phyloP scores from a whole-genome alignment of 2,888 invertebrate genomes.

The Torymus aiolomorphi region DNA sequence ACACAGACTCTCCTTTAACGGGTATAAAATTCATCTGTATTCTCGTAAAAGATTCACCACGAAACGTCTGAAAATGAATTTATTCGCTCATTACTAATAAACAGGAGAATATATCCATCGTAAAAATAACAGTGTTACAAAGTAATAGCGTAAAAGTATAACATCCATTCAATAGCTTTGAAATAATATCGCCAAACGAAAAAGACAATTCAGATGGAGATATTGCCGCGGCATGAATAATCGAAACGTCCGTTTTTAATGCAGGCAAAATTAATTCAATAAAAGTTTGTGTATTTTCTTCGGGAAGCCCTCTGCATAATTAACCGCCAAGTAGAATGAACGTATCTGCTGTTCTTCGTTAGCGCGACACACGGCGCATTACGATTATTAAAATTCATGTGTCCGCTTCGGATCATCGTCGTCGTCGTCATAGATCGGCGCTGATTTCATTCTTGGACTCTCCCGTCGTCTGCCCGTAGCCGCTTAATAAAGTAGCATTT shows the following conservation, averaged over 20 bases:
- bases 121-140: not conserved
- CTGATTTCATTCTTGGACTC: constrained; percentile 36
- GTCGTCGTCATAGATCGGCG: constrained; percentile 8
- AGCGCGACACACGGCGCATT: not conserved
- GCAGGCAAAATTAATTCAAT: constrained; percentile 23
- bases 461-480: not conserved
- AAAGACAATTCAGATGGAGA: not conserved
- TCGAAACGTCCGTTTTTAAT: constrained; percentile 30
- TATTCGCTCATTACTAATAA: not conserved
- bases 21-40: no score
- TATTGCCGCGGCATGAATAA: not conserved
- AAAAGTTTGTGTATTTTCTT: constrained; percentile 23
- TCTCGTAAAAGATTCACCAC: not conserved
- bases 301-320: constrained; percentile 17
- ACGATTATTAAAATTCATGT: constrained; percentile 39
- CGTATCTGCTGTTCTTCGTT: constrained; percentile 20
- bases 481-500: constrained; percentile 12
- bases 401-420: constrained; percentile 15
- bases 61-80: constrained; percentile 16
- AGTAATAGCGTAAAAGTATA: not conserved
- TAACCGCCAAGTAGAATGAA: not conserved
- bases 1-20: no score
- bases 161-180: not conserved
- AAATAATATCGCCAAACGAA: not conserved
- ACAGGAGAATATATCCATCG: not conserved